Conservation (phyloP, 2,113 vertebrate species). For the Danionella cerebrum region DNA sequence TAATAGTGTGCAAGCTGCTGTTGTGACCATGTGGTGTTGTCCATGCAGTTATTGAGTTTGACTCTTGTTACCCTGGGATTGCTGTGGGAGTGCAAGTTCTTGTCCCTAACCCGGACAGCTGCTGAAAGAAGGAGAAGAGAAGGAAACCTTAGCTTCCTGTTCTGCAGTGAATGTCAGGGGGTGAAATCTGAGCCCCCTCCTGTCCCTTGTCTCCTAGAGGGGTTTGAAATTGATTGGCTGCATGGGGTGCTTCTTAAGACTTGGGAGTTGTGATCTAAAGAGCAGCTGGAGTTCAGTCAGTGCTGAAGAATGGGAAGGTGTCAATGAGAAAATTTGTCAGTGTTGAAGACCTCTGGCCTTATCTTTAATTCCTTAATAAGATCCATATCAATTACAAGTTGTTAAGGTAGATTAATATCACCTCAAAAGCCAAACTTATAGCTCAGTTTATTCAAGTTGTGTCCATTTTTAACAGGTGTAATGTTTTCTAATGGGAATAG, state of each 20-base stretch:
- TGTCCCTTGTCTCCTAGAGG: constrained; percentile 32
- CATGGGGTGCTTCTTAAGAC: constrained; percentile 45
- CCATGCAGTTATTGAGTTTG: constrained; percentile 53
- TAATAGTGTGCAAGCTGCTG: constrained; percentile 44
- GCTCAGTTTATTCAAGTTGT: too few relatives aligned
- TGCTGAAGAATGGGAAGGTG: not conserved
- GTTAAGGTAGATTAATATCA: too few relatives aligned
- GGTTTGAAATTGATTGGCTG: constrained; percentile 54
- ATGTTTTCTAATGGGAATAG: too few relatives aligned
- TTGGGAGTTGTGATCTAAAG: constrained; percentile 42
- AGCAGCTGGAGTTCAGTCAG: constrained; percentile 47
- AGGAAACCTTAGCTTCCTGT: constrained; percentile 20
- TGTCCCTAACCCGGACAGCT: constrained; percentile 53
- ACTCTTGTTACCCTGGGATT: constrained; percentile 49
- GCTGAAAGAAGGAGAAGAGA: constrained; percentile 10
- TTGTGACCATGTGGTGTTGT: constrained; percentile 52
- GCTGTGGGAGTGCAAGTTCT: constrained; percentile 48
- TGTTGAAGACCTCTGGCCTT: constrained; percentile 42
- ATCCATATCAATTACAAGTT: not conserved
- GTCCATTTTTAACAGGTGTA: too few relatives aligned
- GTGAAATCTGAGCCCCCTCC: constrained; percentile 4
- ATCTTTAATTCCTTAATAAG: constrained; percentile 33
- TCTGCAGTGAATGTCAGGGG: not conserved
- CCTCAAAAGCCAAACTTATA: too few relatives aligned
- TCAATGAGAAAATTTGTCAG: constrained; percentile 30